These are phyloP conservation scores for Sebastes itinus DNA, from an alignment of 2,797 vertebrate genomes.

Conservation along the genomic window DNA sequence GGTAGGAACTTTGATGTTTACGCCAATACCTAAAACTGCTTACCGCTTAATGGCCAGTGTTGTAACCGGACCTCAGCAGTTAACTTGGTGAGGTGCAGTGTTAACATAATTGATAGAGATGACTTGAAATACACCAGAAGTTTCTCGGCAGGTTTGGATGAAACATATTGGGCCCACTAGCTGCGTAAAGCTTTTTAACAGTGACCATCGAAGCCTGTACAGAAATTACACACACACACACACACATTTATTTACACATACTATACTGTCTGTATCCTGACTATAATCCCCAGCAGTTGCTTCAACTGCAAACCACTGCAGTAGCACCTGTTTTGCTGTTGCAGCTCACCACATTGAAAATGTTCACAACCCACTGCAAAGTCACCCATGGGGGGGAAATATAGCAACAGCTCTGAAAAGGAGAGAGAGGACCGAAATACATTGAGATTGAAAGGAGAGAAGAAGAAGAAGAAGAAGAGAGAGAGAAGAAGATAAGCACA, in stretches of 20 bases:
- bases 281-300: not conserved
- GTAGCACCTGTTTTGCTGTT: slow-evolving; percentile 4
- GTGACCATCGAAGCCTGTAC: not conserved
- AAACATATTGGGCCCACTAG: not conserved
- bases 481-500: not conserved
- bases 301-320: slow-evolving; percentile 4
- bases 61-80: not conserved
- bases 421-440: not conserved
- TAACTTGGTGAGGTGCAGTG: not conserved
- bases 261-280: not conserved
- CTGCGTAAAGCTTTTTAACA: not conserved
- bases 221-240: not conserved
- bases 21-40: no score
- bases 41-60: not conserved
- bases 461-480: not conserved
- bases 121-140: not conserved
- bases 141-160: not conserved
- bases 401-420: not conserved
- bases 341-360: not conserved
- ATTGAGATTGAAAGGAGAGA: not conserved
- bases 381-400: slow-evolving; percentile 18
- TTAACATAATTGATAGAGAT: not conserved
- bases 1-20: not conserved
- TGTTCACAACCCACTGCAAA: slow-evolving; percentile 12
- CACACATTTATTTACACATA: not conserved